phyloP scores from a whole-genome alignment of 2,888 invertebrate species.

The Cataglyphis rosenhaueri region DNA sequence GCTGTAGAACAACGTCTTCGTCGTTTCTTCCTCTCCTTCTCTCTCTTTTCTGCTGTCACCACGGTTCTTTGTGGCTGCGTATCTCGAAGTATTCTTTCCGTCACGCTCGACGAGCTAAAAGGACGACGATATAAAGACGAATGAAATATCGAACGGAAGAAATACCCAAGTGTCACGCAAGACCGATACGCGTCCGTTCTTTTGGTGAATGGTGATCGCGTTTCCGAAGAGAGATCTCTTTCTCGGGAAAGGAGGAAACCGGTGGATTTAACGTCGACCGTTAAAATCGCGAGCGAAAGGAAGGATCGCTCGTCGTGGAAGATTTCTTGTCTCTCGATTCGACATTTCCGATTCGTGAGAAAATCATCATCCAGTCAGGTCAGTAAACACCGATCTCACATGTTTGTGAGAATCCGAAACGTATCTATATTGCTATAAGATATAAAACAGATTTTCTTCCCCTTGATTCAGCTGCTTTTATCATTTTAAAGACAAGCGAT shows the following conservation, averaged over 20 bases:
- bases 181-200: slow-evolving; percentile 41
- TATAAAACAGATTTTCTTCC: neutral
- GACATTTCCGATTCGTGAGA: neutral
- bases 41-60: neutral
- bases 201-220: neutral
- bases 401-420: neutral
- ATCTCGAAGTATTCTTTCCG: slow-evolving; percentile 4
- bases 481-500: neutral
- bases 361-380: neutral
- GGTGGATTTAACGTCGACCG: slow-evolving; percentile 16
- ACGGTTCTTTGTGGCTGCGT: neutral
- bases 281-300: slow-evolving; percentile 35
- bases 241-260: slow-evolving; percentile 19
- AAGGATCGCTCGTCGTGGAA: slow-evolving; percentile 16
- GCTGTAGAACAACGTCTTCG: slow-evolving; percentile 44
- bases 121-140: slow-evolving; percentile 20
- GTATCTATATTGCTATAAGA: neutral
- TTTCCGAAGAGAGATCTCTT: slow-evolving; percentile 22
- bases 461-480: neutral
- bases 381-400: neutral
- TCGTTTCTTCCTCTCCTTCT: neutral
- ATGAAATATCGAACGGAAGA: slow-evolving; percentile 28
- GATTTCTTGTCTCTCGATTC: slow-evolving; percentile 40
- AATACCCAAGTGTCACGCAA: slow-evolving; percentile 42
- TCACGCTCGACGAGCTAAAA: slow-evolving; percentile 40